Conservation (phyloP, 2,113 vertebrate species). For the Cisticola juncidis region DNA sequence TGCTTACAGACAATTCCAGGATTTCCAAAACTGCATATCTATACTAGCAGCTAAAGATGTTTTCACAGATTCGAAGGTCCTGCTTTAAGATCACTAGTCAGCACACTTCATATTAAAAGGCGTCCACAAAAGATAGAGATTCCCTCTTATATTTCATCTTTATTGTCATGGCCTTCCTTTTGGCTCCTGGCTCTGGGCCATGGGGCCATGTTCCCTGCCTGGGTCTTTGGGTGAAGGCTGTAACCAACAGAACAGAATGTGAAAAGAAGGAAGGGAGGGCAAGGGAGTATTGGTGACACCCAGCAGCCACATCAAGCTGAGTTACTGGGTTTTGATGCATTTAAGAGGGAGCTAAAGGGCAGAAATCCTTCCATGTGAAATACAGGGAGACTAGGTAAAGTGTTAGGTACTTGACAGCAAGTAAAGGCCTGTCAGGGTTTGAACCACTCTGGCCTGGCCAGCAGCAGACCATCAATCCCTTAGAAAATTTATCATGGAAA, state of each 20-base stretch:
- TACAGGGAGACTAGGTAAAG: neutral
- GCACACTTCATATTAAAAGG: neutral
- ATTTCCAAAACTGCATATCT: neutral
- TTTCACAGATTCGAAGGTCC: neutral
- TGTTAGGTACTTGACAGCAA: neutral
- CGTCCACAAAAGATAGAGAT: neutral
- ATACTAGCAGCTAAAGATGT: neutral
- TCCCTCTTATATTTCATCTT: neutral
- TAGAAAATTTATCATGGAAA: neutral
- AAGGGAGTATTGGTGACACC: fast-evolving
- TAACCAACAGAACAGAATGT: neutral
- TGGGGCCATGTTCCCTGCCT: fast-evolving
- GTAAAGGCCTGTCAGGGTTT: neutral
- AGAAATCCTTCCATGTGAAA: neutral
- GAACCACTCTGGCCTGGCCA: neutral
- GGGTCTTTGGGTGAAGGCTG: neutral
- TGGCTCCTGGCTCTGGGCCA: neutral
- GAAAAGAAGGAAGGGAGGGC: neutral
- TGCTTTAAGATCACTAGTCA: neutral
- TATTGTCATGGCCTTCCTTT: neutral
- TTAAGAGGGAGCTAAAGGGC: neutral
- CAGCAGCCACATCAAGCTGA: too few species aligned
- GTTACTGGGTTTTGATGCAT: neutral
- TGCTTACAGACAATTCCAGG: neutral
- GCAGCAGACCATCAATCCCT: neutral